Base-by-base conservation (phyloP, 2,888 invertebrate genomes). In the Zelleria hepariella region DNA sequence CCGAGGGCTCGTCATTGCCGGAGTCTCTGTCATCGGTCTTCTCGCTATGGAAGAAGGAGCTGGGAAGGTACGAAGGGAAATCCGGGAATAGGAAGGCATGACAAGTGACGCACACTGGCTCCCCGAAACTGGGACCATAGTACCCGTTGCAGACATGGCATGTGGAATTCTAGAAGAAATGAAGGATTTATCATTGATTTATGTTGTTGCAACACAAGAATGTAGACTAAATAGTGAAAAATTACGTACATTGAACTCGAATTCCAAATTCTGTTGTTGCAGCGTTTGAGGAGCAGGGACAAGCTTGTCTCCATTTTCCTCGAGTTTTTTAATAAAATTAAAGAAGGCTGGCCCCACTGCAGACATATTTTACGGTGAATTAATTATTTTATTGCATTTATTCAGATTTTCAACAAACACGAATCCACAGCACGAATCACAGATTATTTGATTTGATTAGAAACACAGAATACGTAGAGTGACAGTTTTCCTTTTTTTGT, bases 1-100 rank as follows among this genome's bases (percentile, higher is more conserved):
- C 95, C 48, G 93, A 92, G 0, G 97, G 97, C 75, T 98, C 98
- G 76, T 98, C 98, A 76, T 97, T 98, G 0, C 98, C 98, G 0
- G 97, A 97, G 78, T 98, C 97, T 66, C 95, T 95, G 68, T 96
- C 96, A 70, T 97, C 97, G 5, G 94, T 94, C 62, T 91, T 90
- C 63, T 91, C 91, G 65, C 89, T 90, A 62, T 74, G 82, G 69
- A 85, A 86, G 65, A 82, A 86, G 2, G 89, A 86, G 60, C 78
- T 82, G 24, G 90, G 91, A 54, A 89, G 73, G 65, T 88, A 80
- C 8, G 90, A 89, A 7, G 91, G 89, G 64, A 94, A 93, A 72
- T 95, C 94, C 0, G 96, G 96, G 74, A 95, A 97, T n/a, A 98
- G 84, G 80, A 98, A 98, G 52, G 96, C 91, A 76, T 98, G 98